These are phyloP conservation scores for Cynopterus sphinx DNA, from an alignment of 2,797 vertebrate genomes.

Conservation along the genomic window DNA sequence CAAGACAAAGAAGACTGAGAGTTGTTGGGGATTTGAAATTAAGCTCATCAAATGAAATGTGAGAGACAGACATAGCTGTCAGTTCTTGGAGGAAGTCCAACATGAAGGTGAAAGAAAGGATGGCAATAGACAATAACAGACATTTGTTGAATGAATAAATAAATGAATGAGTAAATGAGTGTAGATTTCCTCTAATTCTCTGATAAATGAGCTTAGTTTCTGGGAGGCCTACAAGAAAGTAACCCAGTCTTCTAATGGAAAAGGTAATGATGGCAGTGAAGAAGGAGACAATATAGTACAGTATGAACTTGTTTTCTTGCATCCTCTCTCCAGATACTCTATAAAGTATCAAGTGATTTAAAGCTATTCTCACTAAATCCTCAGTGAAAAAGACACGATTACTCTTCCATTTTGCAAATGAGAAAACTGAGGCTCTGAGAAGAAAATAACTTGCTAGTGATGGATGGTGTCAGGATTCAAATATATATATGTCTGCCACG, in stretches of 20 bases:
- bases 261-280: background rate
- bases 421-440: background rate
- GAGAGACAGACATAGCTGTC: background rate
- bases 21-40: background rate
- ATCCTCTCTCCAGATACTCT: background rate
- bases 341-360: background rate
- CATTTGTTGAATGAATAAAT: background rate
- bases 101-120: background rate
- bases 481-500: background rate
- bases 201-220: background rate
- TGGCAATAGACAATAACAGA: background rate
- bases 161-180: background rate
- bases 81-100: conserved; percentile 41
- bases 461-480: background rate
- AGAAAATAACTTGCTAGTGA: background rate
- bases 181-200: background rate
- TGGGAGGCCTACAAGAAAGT: background rate
- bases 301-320: background rate
- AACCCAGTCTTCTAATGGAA: background rate
- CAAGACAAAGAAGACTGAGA: background rate
- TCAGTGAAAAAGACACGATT: background rate
- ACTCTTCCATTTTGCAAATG: background rate
- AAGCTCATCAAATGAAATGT: background rate
- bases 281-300: background rate
- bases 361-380: background rate